Base-by-base conservation (phyloP, 2,113 vertebrate species). In the Neodon shergylaensis region DNA sequence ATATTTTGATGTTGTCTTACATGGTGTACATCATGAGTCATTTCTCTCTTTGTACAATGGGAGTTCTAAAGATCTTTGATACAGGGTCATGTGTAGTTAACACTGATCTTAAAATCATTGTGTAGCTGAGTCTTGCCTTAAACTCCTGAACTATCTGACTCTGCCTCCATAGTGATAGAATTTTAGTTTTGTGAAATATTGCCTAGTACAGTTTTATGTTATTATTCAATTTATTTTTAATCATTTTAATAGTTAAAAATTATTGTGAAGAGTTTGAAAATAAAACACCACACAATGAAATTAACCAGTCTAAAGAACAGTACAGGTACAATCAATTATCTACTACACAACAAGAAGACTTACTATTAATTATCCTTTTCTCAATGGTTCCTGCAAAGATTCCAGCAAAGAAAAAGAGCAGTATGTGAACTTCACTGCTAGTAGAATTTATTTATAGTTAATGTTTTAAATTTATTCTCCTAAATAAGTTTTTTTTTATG, bases 361-460 rank as follows among this genome's bases (percentile, higher is more conserved):
- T 42, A 86, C 1, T 73, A 26, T 24, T 65, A 68, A 28, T 92
- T 78, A 28, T 47, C 82, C 28, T 87, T 36, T 88, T 52, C 21
- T 31, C 77, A 33, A 78, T 61, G 66, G 13, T 52, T 44, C 31
- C 19, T 54, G 78, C 26, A 86, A 82, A 33, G 58, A 66, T 70
- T 89, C 47, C 42, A 84, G 42, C 16, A 89, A 26, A 39, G 39
- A 11, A 58, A 7, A 95, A 21, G 58, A 7, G 7, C 17, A 79
- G 65, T 84, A 58, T 33, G 19, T 74, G 76, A 87, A 54, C 14
- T 74, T 36, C 14, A 42, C 2, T 44, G 31, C 42, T 90, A 39
- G 5, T 21, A 1, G 90, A 58, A 87, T 92, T 94, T 92, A 72
- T 90, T 90, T 85, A 36, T 61, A 85, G n/a, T 88, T 31, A 33